Conservation (phyloP, 2,113 vertebrate genomes). For the Xiphophorus hellerii region DNA sequence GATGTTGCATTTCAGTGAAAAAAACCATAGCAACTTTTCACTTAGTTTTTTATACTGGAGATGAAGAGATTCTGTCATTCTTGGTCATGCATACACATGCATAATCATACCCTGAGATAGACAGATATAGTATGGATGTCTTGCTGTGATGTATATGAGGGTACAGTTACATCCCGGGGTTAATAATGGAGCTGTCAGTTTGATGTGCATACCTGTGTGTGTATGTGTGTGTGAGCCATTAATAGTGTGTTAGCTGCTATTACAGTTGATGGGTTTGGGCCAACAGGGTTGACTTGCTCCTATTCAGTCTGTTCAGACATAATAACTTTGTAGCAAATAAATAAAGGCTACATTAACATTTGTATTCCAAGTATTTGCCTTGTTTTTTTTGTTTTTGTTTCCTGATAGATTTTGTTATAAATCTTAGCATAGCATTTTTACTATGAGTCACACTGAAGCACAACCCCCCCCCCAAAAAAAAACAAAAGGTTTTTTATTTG, state of each 20-base stretch:
- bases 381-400: not conserved
- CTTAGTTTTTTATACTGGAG: conserved; percentile 9
- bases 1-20: not conserved
- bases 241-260: conserved; percentile 64
- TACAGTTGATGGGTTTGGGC: conserved; percentile 61
- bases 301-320: conserved; percentile 32
- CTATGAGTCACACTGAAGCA: not conserved
- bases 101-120: conserved; percentile 3
- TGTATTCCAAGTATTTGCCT: conserved; percentile 12
- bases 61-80: not conserved
- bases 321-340: conserved; percentile 45
- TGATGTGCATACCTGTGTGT: conserved; percentile 52
- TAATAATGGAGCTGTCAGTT: conserved; percentile 61
- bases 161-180: conserved; percentile 38
- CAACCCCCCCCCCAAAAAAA: no score
- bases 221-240: conserved; percentile 43
- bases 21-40: not conserved
- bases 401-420: not conserved
- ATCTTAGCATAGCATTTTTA: not conserved
- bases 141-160: conserved; percentile 41
- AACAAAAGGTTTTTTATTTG: not conserved
- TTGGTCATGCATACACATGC: not conserved
- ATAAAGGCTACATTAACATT: conserved; percentile 25
- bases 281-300: conserved; percentile 46
- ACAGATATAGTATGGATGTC: not conserved